These are phyloP conservation scores for Onychorhynchus coronatus DNA, from an alignment of 2,113 vertebrate genomes.

Conservation along the genomic window DNA sequence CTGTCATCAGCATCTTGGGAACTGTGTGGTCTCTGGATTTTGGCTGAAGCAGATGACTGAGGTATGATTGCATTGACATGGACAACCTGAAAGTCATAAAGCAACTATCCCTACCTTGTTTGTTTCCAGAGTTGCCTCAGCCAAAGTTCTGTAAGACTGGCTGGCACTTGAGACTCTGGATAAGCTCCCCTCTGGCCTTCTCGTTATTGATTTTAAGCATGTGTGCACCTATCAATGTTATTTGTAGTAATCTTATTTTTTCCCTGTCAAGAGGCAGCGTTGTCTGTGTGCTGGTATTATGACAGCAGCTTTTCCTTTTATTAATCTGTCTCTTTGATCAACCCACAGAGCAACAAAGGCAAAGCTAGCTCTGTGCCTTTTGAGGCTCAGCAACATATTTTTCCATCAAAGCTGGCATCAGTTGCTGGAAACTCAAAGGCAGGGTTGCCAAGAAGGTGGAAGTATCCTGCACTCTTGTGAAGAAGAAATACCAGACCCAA, in stretches of 20 bases:
- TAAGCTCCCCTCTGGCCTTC: background rate
- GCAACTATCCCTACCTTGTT: background rate
- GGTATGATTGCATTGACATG: background rate
- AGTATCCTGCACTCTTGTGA: background rate
- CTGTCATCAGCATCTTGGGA: background rate
- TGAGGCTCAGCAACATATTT: background rate
- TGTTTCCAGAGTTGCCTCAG: background rate
- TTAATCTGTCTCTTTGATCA: background rate
- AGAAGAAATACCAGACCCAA: background rate
- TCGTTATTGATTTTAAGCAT: conserved; percentile 24
- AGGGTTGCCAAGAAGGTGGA: background rate
- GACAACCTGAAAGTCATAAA: background rate
- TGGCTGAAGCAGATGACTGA: background rate
- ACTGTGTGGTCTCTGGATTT: background rate
- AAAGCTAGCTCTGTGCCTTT: background rate
- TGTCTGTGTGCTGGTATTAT: background rate
- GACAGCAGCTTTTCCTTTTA: conserved; percentile 21
- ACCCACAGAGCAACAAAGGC: background rate
- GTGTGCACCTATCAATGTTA: background rate
- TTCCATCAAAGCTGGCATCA: conserved; percentile 29
- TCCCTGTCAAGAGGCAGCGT: background rate
- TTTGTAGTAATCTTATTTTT: background rate
- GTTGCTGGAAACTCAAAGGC: background rate
- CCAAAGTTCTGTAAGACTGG: background rate
- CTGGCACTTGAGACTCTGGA: background rate